Base-by-base conservation (phyloP, 92 coral and sea anemone genomes). In the Siderastrea siderea region DNA sequence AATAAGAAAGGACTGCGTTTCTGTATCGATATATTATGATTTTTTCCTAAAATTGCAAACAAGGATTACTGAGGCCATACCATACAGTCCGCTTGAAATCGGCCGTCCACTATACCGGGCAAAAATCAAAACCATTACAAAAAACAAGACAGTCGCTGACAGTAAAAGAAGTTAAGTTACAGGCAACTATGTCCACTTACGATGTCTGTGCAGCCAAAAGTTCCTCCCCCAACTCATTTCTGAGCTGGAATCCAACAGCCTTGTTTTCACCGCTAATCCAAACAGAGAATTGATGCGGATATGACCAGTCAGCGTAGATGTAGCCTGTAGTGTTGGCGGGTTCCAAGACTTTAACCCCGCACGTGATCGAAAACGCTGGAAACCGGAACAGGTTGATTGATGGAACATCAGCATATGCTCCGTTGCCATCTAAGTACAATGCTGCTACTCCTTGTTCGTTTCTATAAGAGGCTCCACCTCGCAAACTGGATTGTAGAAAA, bases 231-330 rank as follows among this genome's bases (percentile, higher is more conserved):
- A 53, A 12, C 19, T 75, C 14, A 51, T 75, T 75, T 75, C 79
- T 55, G 5, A 75, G 63, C 6, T 55, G 79, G 66, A 75, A 75
- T 12, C 3, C 11, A 6, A 75, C 6, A 11, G 3, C 17, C 13
- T 38, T 55, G 10, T 0, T 1, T n/a, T 38, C 50, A 38, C 79
- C 79, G 49, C 38, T 16, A 57, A 55, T 19, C 66, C 66, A 55
- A 75, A 75, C 3, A 12, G 50, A 19, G 43, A 75, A 75, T 65
- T 55, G 50, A 43, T 75, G 48, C 11, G 79, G 79, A 3, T 16
- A 1, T 4, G 79, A 75, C 79, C 79, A 75, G 55, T 75, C 79
- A 10, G 79, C 79, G 17, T 50, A 75, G 66, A 75, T 53, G 79
- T 75, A 75, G 26, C 79, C 79, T 3, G 49, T n/a, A 75, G 6